Conservation (phyloP, 2,113 vertebrate species). For the Pseudonaja textilis region DNA sequence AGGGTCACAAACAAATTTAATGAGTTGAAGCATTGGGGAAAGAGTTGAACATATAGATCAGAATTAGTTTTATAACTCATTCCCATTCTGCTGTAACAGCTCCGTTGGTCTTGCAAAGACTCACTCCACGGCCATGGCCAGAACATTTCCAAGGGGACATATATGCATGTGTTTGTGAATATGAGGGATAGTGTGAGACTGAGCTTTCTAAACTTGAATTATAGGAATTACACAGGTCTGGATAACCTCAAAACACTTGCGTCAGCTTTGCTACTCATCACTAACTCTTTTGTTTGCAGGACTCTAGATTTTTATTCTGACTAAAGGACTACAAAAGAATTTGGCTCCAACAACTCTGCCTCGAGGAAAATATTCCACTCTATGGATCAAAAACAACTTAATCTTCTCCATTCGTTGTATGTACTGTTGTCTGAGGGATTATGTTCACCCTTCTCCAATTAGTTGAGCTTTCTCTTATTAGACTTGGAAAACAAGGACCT, state of each 20-base stretch:
- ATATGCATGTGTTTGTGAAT: background rate
- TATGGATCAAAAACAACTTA: slow-evolving; percentile 12
- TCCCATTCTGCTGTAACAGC: background rate
- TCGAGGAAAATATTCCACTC: background rate
- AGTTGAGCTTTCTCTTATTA: slow-evolving; percentile 12
- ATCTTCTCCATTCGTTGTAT: background rate
- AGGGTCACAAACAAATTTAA: background rate
- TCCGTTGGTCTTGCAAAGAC: background rate
- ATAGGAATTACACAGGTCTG: background rate
- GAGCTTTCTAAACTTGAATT: background rate
- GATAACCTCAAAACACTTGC: background rate
- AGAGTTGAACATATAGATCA: background rate
- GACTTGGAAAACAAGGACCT: background rate
- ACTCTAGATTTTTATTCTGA: background rate
- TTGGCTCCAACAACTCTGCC: background rate
- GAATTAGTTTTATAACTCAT: background rate
- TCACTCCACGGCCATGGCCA: background rate
- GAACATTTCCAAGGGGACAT: background rate
- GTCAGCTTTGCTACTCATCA: background rate
- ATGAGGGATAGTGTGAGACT: background rate
- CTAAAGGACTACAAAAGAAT: background rate
- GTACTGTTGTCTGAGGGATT: background rate
- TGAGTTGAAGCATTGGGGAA: background rate
- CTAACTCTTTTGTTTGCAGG: background rate
- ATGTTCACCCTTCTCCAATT: background rate